phyloP scores from a whole-genome alignment of 2,888 invertebrate species.

The Ornithoptera alexandrae region DNA sequence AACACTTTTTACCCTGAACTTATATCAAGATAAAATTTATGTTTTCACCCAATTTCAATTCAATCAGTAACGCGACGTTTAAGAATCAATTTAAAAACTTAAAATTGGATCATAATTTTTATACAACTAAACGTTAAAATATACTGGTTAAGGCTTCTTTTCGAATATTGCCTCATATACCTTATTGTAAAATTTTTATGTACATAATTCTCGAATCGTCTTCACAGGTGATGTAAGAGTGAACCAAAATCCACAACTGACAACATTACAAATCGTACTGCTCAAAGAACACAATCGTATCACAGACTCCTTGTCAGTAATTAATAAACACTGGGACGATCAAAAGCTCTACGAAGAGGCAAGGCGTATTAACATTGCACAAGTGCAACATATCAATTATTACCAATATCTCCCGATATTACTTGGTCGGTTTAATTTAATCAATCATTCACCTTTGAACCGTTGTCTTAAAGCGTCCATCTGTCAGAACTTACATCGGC shows the following conservation, averaged over 20 bases:
- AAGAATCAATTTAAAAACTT: no score
- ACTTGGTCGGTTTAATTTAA: slow-evolving; percentile 60
- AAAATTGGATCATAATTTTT: no score
- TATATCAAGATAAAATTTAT: no score
- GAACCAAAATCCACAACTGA: slow-evolving; percentile 82
- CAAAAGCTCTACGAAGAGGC: slow-evolving; percentile 83
- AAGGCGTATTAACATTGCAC: slow-evolving; percentile 78
- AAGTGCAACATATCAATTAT: slow-evolving; percentile 82
- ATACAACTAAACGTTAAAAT: no score
- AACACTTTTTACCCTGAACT: no score
- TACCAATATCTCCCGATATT: slow-evolving; percentile 84
- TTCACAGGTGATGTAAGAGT: slow-evolving; percentile 76
- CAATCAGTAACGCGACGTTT: no score
- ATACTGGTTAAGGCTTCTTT: no score
- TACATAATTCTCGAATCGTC: background rate
- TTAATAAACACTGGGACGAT: slow-evolving; percentile 84
- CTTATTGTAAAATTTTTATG: background rate
- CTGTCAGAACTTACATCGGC: no score
- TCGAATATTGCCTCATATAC: background rate
- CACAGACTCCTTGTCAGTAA: slow-evolving; percentile 68
- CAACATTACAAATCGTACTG: slow-evolving; percentile 79
- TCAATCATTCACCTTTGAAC: background rate
- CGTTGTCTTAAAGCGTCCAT: background rate
- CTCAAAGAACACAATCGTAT: slow-evolving; percentile 83
- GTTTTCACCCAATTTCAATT: no score